phyloP scores from a whole-genome alignment of 2,113 vertebrate genomes.

The Elgaria multicarinata region DNA sequence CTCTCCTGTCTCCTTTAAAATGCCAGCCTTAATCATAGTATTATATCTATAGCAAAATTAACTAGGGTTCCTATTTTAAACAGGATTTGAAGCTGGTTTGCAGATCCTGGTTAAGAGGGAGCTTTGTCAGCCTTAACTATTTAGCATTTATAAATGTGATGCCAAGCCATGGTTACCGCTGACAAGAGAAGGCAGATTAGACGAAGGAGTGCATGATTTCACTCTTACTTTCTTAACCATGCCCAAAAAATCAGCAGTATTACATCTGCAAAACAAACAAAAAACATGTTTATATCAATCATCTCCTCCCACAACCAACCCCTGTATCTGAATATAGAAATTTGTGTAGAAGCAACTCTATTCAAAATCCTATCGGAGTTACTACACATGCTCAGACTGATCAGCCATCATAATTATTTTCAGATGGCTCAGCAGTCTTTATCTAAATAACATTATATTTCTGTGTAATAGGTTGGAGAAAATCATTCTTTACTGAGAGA shows the following conservation, averaged over 20 bases:
- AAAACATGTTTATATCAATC: constrained; percentile 22
- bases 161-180: not conserved
- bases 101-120: not conserved
- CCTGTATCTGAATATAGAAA: not conserved
- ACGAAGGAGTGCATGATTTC: not conserved
- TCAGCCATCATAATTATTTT: not conserved
- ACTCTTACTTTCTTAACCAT: not conserved
- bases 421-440: not conserved
- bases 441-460: not conserved
- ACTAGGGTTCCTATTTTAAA: not conserved
- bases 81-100: not conserved
- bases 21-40: not conserved
- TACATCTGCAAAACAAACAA: not conserved
- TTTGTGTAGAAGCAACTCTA: not conserved
- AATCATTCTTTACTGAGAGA: not conserved
- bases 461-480: not conserved
- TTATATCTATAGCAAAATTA: not conserved
- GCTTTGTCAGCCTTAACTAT: not conserved
- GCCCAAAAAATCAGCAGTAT: not conserved
- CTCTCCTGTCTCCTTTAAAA: not conserved
- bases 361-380: not conserved
- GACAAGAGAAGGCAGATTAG: not conserved
- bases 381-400: not conserved
- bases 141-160: not conserved
- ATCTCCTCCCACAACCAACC: not conserved